Base-by-base conservation (phyloP, 2,797 vertebrate genomes). In the Syncerus caffer region DNA sequence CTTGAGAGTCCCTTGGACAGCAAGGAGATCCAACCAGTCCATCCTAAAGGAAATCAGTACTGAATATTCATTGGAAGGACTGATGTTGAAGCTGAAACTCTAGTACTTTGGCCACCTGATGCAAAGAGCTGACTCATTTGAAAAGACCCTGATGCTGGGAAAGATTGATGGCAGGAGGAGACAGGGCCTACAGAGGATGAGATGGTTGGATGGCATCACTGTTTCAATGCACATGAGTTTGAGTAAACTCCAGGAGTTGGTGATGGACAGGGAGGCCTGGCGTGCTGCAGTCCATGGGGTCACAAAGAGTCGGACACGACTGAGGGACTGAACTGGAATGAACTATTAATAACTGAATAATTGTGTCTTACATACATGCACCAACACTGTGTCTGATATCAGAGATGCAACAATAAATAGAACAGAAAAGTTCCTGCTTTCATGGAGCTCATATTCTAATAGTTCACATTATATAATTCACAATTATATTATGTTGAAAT, bases 101-200 rank as follows among this genome's bases (percentile, higher is more conserved):
- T 4, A 67, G 19, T 67, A 67, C 16, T 67, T 34, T 67, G 62
- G 31, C 62, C 62, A 67, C 16, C 16, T 67, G 4, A 34, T 67
- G 16, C 0, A 4, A 67, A 67, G 8, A 67, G 8, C 16, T 67
- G 31, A 67, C 31, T 67, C 31, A 34, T 10, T 67, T 2, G 8
- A 67, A 34, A 67, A 67, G 62, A 34, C 62, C 31, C 62, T 67
- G 62, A 67, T 34, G 62, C 2, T 19, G 62, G 62, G 31, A 64
- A 19, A 2, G 2, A 34, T 9, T 64, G 31, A 4, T 1, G 62
- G 31, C 62, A 10, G 8, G 62, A 67, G 62, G 16, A 34, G 16
- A 34, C 0, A 16, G 62, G 8, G n/a, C 9, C 0, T 0, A 19
- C 16, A 34, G 31, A n/a, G 62, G n/a, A 67, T 34, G 62, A 15